Conservation (phyloP, 1,140 invertebrate genomes). For the Pseudobourletiella spinata region DNA sequence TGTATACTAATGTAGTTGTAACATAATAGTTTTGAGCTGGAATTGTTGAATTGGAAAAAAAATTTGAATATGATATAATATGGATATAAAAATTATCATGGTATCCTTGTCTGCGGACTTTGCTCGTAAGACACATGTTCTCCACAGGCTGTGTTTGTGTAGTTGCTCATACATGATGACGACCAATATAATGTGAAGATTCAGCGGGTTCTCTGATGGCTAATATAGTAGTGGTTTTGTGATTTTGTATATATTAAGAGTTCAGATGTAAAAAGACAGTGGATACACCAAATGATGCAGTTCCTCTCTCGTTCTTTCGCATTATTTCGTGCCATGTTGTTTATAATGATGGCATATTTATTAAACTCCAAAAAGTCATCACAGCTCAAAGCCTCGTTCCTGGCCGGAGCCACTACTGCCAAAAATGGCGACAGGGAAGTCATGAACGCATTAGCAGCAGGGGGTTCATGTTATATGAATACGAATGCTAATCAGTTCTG, state of each 20-base stretch:
- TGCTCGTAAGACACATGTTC: background rate
- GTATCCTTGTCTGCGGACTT: background rate
- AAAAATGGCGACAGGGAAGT: no score
- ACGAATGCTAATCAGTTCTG: no score
- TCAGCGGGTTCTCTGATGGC: background rate
- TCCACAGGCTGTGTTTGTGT: background rate
- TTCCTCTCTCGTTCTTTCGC: slow-evolving; percentile 1
- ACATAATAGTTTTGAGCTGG: no score
- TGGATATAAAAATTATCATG: background rate
- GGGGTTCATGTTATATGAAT: no score
- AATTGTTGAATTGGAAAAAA: background rate
- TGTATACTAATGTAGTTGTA: no score
- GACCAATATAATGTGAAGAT: background rate
- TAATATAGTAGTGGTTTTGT: slow-evolving; percentile 10
- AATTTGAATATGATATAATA: background rate
- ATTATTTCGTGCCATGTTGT: background rate
- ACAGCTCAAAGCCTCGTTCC: no score
- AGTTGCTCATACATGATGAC: background rate
- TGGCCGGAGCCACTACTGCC: no score
- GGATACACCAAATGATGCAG: slow-evolving; percentile 12
- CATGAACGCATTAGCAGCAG: no score
- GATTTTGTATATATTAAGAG: slow-evolving; percentile 25
- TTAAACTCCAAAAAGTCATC: no score
- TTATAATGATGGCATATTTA: no score
- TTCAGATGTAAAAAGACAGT: slow-evolving; percentile 22